Evolutionary conservation across 92 coral and sea anemone species (phyloP), one percentile per base, ranked within the genome.

Genomic region (Umimayanthus chanpuru): DNA sequence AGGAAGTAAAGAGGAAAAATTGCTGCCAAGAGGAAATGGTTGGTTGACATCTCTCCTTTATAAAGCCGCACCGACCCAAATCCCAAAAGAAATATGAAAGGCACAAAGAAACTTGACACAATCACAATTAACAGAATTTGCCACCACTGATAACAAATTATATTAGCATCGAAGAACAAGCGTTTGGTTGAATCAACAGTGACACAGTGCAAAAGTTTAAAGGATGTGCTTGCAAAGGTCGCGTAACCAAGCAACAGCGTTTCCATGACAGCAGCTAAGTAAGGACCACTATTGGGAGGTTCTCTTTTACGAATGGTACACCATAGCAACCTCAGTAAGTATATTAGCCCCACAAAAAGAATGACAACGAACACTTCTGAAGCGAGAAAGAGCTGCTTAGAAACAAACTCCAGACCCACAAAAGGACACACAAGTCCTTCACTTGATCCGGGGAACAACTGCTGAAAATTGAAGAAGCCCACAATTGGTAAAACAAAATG

Each of bases 111-210:
- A 21, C 44, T 73, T 0, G 79, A 81, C 3, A 83, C 78, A 76
- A 82, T 68, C 2, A 40, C 76, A 41, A 88, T 88, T n/a, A 82
- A 8, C 16, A 88, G 10, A 36, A 56, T 73, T 43, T 91, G 93
- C 93, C 91, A 91, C 91, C 91, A 77, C 77, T 91, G 91, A 74
- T 81, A 91, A 71, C 93, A 91, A 12, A 49, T 75, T 25, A 88
- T 71, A 29, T 84, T 66, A 3, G 88, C 93, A 53, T 87, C 90
- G 38, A 41, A 23, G 71, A 90, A 90, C 40, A 90, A 79, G 29
- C 85, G 91, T 81, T 85, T 84, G 2, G 79, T 66, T 40, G 49
- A 43, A 29, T 80, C 92, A 14, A 91, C 47, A 39, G 86, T 80
- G 55, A 91, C 89, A 55, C 93, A 91, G 84, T 85, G 79, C 73